A percentile compares a stretch with the other conserved stretches of the same genome.
These are phyloP conservation scores for Lanistes nyassanus DNA, from an alignment of 1,140 invertebrate genomes.

Conservation along the genomic window DNA sequence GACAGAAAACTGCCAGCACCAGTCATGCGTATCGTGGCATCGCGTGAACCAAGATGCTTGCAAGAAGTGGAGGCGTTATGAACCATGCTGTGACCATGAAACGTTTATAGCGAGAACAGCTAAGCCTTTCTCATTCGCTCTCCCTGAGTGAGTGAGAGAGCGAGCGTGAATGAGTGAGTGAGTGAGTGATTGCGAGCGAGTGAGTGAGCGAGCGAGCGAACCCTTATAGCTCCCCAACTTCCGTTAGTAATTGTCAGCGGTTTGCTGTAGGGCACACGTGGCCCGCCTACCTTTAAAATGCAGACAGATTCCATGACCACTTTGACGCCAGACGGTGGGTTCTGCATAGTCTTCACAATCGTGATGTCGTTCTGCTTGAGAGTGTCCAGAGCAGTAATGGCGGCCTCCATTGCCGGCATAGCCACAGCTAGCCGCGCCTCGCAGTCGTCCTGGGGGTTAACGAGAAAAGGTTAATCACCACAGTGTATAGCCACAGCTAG, in stretches of 20 bases:
- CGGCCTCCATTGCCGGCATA: conserved; percentile 66
- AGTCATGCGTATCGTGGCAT: too few species aligned
- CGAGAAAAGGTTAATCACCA: neutral
- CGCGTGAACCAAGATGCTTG: too few species aligned
- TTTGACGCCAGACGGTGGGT: conserved; percentile 64
- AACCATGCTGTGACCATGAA: too few species aligned
- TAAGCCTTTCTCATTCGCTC: too few species aligned
- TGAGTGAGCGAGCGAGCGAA: neutral
- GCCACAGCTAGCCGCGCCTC: conserved; percentile 63
- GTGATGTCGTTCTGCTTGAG: conserved; percentile 67
- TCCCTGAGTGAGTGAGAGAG: neutral
- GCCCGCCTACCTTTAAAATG: conserved; percentile 63
- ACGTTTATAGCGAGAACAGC: too few species aligned
- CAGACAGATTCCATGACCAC: conserved; percentile 68
- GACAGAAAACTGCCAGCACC: too few species aligned
- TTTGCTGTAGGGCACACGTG: too few species aligned
- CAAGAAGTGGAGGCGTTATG: too few species aligned
- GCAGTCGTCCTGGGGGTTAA: conserved; percentile 62
- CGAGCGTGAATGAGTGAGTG: too few species aligned
- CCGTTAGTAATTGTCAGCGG: neutral
- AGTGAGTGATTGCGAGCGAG: too few species aligned
- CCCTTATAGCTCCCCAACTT: neutral
- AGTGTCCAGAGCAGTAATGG: conserved; percentile 64
- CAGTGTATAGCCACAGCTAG: conserved; percentile 61
- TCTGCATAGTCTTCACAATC: conserved; percentile 64